Base-by-base conservation (phyloP, 2,888 invertebrate genomes). In the Caenorhabditis sp. region DNA sequence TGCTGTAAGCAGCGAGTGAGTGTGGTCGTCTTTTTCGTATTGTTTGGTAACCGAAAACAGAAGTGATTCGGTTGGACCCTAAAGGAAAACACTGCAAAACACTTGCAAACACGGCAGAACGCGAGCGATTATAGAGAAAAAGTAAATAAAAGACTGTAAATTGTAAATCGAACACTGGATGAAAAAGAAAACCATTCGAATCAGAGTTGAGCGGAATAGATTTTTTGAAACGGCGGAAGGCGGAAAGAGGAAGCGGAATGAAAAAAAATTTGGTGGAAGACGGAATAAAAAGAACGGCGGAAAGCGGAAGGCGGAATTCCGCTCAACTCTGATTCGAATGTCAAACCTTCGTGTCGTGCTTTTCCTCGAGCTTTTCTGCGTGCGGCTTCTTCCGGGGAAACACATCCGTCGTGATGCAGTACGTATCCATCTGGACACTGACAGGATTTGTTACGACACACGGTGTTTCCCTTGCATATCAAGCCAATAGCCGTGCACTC, bases 361-460 rank as follows among this genome's bases (percentile, higher is more conserved):
- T 82, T 80, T 39, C 70, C 71, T 22, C 74, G 59, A 45, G 76
- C 75, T 50, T 72, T 76, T 35, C 80, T 26, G n/a, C 71, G 61
- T 56, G 63, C 78, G 6, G 76, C 79, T 50, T 82, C 82, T 58
- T 80, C 78, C 39, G 83, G 83, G 45, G 87, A 85, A 17, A 86
- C 82, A 56, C 87, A 87, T 41, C 83, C 80, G 63, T 87, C 87
- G 46, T 85, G 82, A 61, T 83, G 83, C 13, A 87, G 82, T 3
- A 83, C 78, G 52, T 80, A 73, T 41, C 83, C 80, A 26, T 82
- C 80, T 0, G 87, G 87, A 61, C 87, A 87, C 59, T 87, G 87
- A 55, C 87, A 87, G 22, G 83, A 82, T 63, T 70, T 77, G 58
- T 88, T 84, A 35, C 81, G 52, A 78, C 87, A 87, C 13, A 87